Conservation (phyloP, 2,113 vertebrate species). For the Nematolebias whitei region DNA sequence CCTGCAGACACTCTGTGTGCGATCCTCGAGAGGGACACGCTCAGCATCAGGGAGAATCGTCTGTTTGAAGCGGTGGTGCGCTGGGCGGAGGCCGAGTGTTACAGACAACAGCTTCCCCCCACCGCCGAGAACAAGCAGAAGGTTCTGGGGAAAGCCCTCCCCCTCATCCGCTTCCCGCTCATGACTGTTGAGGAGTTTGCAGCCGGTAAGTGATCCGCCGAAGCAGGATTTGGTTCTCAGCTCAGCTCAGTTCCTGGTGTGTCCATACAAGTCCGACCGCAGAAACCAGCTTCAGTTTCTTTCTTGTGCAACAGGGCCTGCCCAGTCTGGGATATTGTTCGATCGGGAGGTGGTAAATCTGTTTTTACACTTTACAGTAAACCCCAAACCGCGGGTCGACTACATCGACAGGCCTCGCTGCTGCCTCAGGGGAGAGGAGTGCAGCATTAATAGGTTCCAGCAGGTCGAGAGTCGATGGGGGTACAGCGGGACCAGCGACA, state of each 20-base stretch:
- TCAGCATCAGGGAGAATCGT: constrained; percentile 92
- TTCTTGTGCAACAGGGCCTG: constrained; percentile 87
- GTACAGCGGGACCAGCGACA: constrained; percentile 93
- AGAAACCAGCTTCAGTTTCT: constrained; percentile 80
- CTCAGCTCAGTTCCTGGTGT: constrained; percentile 49
- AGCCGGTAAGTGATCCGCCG: constrained; percentile 80
- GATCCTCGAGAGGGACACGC: constrained; percentile 91
- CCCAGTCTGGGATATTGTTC: constrained; percentile 93
- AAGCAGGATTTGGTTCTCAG: neutral
- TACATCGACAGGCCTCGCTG: constrained; percentile 93
- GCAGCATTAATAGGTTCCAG: constrained; percentile 92
- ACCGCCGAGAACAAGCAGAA: constrained; percentile 91
- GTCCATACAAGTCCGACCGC: constrained; percentile 57
- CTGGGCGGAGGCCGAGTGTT: constrained; percentile 95
- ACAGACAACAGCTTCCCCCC: constrained; percentile 88
- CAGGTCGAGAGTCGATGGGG: constrained; percentile 98
- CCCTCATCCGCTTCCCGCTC: constrained; percentile 92
- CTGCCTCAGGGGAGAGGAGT: constrained; percentile 92
- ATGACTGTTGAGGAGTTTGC: constrained; percentile 97
- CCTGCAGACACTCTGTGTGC: constrained; percentile 88
- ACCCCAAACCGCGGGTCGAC: constrained; percentile 93
- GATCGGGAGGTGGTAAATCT: constrained; percentile 95
- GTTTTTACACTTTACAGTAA: constrained; percentile 96
- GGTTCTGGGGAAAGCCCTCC: constrained; percentile 91
- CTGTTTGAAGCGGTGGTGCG: constrained; percentile 93